phyloP scores from a whole-genome alignment of 2,113 vertebrate genomes.

The Columba livia region DNA sequence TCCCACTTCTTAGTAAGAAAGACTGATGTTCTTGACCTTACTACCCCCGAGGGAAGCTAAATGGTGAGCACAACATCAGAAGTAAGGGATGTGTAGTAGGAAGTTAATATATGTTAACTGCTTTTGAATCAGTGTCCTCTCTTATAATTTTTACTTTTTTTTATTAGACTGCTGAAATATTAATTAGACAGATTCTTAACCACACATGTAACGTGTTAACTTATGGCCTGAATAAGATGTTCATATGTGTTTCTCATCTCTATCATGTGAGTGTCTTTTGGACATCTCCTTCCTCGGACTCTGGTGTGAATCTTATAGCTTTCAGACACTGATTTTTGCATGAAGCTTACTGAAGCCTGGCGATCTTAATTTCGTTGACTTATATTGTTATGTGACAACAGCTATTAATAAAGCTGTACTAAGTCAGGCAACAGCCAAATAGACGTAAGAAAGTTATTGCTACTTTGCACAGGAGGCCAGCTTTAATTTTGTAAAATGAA shows the following conservation, averaged over 20 bases:
- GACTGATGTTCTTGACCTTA: not conserved
- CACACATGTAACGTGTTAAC: fast-evolving
- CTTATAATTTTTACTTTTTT: not conserved
- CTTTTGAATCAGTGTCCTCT: not conserved
- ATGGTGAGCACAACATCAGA: not conserved
- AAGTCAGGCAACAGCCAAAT: not conserved
- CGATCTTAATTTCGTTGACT: not conserved
- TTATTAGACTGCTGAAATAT: not conserved
- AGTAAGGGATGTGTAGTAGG: not conserved
- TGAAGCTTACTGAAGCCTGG: not conserved
- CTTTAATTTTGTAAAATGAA: not conserved
- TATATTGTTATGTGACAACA: not conserved
- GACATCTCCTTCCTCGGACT: not conserved
- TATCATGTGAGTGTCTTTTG: not conserved
- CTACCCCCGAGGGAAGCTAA: not conserved
- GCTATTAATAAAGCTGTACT: not conserved
- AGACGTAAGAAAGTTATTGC: not conserved
- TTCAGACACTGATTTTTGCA: not conserved
- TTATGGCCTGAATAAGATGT: not conserved
- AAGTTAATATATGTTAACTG: not conserved
- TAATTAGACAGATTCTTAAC: not conserved
- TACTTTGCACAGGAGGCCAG: not conserved
- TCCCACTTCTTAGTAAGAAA: not conserved
- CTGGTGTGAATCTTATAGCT: not conserved
- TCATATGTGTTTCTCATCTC: not conserved